These are phyloP conservation scores for Penaeus japonicus DNA, from an alignment of 1,140 invertebrate species.

Conservation along the genomic window DNA sequence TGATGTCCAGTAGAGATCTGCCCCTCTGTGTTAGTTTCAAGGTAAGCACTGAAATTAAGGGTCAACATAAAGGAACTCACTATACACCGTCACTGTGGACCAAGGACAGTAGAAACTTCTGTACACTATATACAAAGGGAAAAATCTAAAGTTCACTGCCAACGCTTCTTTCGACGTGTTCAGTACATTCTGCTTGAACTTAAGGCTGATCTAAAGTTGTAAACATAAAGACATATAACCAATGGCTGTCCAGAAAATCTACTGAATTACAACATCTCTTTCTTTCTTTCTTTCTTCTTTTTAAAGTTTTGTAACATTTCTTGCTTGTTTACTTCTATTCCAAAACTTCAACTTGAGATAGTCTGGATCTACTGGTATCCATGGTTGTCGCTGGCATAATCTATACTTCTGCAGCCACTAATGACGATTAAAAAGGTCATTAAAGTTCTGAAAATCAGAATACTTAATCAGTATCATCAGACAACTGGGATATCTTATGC, in stretches of 20 bases:
- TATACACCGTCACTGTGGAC: slow-evolving; percentile 54
- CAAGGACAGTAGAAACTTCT: slow-evolving; percentile 53
- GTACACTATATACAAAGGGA: slow-evolving; percentile 49
- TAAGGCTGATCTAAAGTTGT: too few relatives aligned
- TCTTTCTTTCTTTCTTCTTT: too few relatives aligned
- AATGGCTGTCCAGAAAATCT: too few relatives aligned
- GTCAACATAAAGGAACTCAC: slow-evolving; percentile 19
- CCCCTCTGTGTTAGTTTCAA: neutral
- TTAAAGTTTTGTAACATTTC: too few relatives aligned
- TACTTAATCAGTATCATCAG: neutral
- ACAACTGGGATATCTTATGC: neutral
- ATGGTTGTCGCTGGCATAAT: neutral
- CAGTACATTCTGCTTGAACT: neutral
- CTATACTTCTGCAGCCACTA: slow-evolving; percentile 29
- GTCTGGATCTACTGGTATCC: neutral
- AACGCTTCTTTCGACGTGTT: neutral
- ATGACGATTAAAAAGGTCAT: slow-evolving; percentile 38
- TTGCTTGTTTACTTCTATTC: too few relatives aligned
- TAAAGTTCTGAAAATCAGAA: slow-evolving; percentile 29
- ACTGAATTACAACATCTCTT: too few relatives aligned
- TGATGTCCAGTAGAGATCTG: slow-evolving; percentile 17
- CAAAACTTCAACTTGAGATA: too few relatives aligned
- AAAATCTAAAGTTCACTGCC: neutral
- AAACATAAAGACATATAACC: too few relatives aligned
- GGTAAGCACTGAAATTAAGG: slow-evolving; percentile 20